Percentiles rank a stretch among this genome's conserved stretches.
Conservation (phyloP, 2,888 invertebrate genomes). For the Macaria notata region DNA sequence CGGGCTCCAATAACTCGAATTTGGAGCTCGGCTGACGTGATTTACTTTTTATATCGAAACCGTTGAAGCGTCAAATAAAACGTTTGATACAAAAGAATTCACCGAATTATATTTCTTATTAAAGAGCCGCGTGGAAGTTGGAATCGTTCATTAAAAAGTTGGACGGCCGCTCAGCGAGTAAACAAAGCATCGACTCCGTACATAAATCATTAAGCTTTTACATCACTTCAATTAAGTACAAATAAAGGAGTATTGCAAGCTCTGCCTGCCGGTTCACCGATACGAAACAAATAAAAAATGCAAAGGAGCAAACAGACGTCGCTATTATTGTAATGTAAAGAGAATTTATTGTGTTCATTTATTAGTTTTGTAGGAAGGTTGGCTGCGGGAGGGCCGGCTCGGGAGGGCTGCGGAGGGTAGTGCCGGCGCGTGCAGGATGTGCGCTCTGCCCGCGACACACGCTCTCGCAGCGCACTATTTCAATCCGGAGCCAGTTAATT, state of each 20-base stretch:
- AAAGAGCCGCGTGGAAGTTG: slow-evolving; percentile 9
- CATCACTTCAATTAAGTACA: slow-evolving; percentile 25
- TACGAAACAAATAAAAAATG: slow-evolving; percentile 38
- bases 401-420: slow-evolving; percentile 49
- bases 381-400: slow-evolving; percentile 45
- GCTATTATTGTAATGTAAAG: slow-evolving; percentile 59
- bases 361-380: slow-evolving; percentile 71
- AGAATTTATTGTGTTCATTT: slow-evolving; percentile 74
- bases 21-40: slow-evolving; percentile 43
- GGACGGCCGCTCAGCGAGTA: slow-evolving; percentile 9
- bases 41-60: slow-evolving; percentile 48
- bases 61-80: slow-evolving; percentile 50
- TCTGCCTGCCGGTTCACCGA: slow-evolving; percentile 30
- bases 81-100: slow-evolving; percentile 24
- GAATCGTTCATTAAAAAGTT: slow-evolving; percentile 20
- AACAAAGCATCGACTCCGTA: slow-evolving; percentile 17
- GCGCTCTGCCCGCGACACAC: slow-evolving; percentile 59
- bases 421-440: slow-evolving; percentile 64
- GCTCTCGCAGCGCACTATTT: slow-evolving; percentile 59
- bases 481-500: slow-evolving; percentile 63
- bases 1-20: slow-evolving; percentile 54
- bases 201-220: slow-evolving; percentile 24
- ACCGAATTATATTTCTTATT: slow-evolving; percentile 18
- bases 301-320: slow-evolving; percentile 49
- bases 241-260: slow-evolving; percentile 24